Evolutionary conservation across 2,113 vertebrate genomes (phyloP).

Genomic region (Neopipo cinnamomea): DNA sequence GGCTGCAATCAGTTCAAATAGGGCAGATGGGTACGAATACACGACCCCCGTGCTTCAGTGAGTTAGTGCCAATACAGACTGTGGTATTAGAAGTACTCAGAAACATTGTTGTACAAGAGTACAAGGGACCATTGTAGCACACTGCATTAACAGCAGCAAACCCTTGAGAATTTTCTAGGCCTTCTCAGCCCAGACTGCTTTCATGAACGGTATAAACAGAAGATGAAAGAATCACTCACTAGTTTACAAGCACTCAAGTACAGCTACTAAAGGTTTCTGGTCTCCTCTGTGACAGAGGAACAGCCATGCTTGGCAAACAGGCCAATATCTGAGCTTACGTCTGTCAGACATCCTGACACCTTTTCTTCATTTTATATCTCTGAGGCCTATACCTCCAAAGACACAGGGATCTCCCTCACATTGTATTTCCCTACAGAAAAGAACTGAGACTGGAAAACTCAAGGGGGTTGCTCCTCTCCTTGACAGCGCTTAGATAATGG

Average conservation of each 20-base stretch:
- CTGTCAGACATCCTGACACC: not conserved
- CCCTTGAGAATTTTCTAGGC: slow-evolving; percentile 7
- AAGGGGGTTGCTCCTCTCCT: not conserved
- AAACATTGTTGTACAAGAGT: not conserved
- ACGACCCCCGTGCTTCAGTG: not conserved
- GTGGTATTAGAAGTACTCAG: not conserved
- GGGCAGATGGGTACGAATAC: not conserved
- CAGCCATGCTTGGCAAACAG: not conserved
- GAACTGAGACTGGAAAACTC: not conserved
- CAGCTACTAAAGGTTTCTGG: not conserved
- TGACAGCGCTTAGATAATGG: not conserved
- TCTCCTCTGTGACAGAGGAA: not conserved
- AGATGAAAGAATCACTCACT: slow-evolving; percentile 8
- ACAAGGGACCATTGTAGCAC: not conserved
- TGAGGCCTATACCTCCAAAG: not conserved
- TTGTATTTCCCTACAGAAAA: not conserved
- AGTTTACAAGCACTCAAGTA: slow-evolving; percentile 9
- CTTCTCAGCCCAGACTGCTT: not conserved
- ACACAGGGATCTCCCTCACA: not conserved
- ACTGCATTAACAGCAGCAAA: slow-evolving; percentile 22
- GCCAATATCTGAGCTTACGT: not conserved
- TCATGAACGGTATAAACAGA: slow-evolving; percentile 1
- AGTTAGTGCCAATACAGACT: not conserved
- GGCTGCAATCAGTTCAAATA: not conserved
- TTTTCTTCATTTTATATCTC: not conserved